Evolutionary conservation across 2,113 vertebrate genomes (phyloP), one percentile per base, ranked within the genome.

Genomic region (Psephotus haematonotus): DNA sequence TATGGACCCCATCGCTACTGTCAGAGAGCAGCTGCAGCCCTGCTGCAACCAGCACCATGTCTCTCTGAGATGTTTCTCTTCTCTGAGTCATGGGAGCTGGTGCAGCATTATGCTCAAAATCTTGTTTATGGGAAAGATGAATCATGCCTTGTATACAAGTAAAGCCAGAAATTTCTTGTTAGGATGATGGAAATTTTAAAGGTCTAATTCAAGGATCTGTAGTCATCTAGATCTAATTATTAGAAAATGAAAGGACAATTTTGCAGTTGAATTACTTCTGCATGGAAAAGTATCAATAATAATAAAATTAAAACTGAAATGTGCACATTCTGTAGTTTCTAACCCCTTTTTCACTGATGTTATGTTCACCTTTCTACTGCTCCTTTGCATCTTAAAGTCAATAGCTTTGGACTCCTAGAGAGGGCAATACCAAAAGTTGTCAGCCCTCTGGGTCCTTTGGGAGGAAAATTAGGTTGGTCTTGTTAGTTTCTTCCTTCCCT

Each of bases 31-130:
- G 24, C 17, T 53, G 33, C 11, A 17, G 9, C 33, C 15, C 22
- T n/a, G 20, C n/a, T 68, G 72, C 47, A 57, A 6, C 27, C 22
- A 70, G 41, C 4, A 2, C 10, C 1, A 0, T 33, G 41, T 9
- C 6, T 9, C 28, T 27, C 43, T 17, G 24, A 49, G 62, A 33
- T 11, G 23, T 10, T 5, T 74, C 24, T 2, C 1, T 62, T 74
- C 29, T 43, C 37, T 27, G 5, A 0, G 0, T 3, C 37, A 23
- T 8, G 13, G 39, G 6, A 60, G 13, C 12, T 60, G 6, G 10
- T 49, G 16, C 23, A 50, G 20, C 27, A 10, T 57, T 69, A 14
- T 41, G 16, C 28, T 53, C 9, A 41, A 82, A 57, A 47, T 49
- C 41, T 44, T 35, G 0, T 31, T 82, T 37, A 4, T 17, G 24